These are phyloP conservation scores for Erpornis zantholeuca DNA, from an alignment of 2,113 vertebrate species.

Conservation along the genomic window DNA sequence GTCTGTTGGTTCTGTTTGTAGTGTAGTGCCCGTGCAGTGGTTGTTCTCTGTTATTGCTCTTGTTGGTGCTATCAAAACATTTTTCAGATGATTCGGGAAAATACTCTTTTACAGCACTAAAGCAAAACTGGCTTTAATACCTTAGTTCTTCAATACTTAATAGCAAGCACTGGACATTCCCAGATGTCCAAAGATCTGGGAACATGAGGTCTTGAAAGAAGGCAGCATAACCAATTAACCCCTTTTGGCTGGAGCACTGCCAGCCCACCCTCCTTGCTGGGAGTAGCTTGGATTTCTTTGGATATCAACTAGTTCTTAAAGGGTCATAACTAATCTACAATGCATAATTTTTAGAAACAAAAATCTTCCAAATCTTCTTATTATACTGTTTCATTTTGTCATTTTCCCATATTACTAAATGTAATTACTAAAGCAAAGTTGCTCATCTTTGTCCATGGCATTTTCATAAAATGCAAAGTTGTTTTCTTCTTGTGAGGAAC, in stretches of 20 bases:
- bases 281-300: background rate
- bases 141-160: background rate
- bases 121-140: background rate
- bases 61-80: background rate
- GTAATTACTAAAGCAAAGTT: no score
- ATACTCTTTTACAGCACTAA: background rate
- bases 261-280: background rate
- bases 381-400: constrained; percentile 58
- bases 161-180: background rate
- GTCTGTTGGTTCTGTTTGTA: background rate
- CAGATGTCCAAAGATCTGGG: background rate
- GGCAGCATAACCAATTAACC: background rate
- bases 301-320: background rate
- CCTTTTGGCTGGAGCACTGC: background rate
- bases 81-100: background rate
- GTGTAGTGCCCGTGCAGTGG: accelerated
- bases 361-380: background rate
- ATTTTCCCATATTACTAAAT: constrained; percentile 68
- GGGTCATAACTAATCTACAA: background rate
- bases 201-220: background rate
- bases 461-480: constrained; percentile 18
- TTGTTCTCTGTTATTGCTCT: background rate
- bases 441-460: constrained; percentile 67
- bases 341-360: background rate
- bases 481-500: constrained; percentile 35